Base-by-base conservation (phyloP, 2,113 vertebrate genomes). In the Neotoma lepida region DNA sequence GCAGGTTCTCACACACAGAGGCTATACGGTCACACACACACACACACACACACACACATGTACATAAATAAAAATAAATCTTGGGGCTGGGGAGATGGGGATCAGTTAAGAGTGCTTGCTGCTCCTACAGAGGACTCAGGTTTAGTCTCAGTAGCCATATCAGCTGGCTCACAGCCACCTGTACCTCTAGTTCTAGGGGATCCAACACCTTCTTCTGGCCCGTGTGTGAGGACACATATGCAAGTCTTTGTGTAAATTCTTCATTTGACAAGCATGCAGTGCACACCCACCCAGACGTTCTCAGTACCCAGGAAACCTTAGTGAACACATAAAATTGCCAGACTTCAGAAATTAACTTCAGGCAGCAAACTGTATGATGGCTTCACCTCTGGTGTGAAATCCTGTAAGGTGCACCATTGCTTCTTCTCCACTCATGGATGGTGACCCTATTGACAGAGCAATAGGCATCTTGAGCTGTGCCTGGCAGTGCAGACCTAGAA, bases 281-380 rank as follows among this genome's bases (percentile, higher is more conserved):
- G 58, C 51, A 17, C 39, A 35, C 44, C 49, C 51, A 4, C 10
- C n/a, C 14, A 70, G 14, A 14, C 4, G 56, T 56, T 68, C 73
- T 86, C 26, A 84, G 81, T 12, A 26, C n/a, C 13, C 3, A 26
- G 24, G 41, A 49, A 86, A 39, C 35, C 54, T n/a, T 51, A 33
- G 39, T 2, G 9, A 71, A 22, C 22, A 6, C 26, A 26, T 0
- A 7, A 85, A 39, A 77, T n/a, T 3, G 4, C 17, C 17, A 51
- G 22, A 8, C 20, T 80, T 56, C 24, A 33, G 41, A 88, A 49
- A 22, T 49, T 56, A 56, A 24, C 1, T 71, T n/a, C 85, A 71
- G 58, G 80, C 80, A 33, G 28, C 9, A 28, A 33, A 28, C 28
- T 30, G 0, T 20, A 1, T 7, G 1, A 58, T 0, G 4, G 41